Base-by-base conservation (phyloP, 2,797 vertebrate species). In the Dendrocincla tyrannina region DNA sequence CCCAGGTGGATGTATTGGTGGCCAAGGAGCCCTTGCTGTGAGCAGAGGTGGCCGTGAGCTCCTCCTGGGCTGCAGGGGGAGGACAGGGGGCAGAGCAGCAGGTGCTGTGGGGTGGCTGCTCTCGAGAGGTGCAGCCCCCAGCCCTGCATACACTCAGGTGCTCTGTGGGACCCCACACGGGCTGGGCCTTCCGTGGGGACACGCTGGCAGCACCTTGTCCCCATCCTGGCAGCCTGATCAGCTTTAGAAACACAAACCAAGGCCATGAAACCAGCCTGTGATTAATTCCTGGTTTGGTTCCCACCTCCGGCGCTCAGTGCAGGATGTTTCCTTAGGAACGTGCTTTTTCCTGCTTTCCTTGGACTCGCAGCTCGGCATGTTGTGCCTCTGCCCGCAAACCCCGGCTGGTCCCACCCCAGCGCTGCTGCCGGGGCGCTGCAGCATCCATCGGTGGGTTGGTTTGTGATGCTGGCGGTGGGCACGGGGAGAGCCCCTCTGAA, bases 311-410 rank as follows among this genome's bases (percentile, higher is more conserved):
- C 84, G 72, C 85, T 89, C 3, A 10, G 1, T 46, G 89, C 69
- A 11, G 58, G 39, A 42, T 18, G 91, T 93, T 95, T 95, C 93
- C 94, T 86, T 94, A 95, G 96, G 95, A 95, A 95, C 62, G 1
- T 39, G 94, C 25, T 77, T 52, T 67, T 66, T 2, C 82, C 68
- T 49, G 59, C 85, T 69, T 59, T 59, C 22, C 85, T 42, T 73
- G 89, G 82, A 12, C 82, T 22, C 1, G 2, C 78, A 28, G 85
- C 85, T 11, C 32, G 67, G 68, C 81, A 10, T 30, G 58, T 17
- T n/a, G 91, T 33, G 14, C 62, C 58, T 32, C n/a, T 55, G 91
- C 78, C 87, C 23, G 87, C 64, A 13, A 1, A 16, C 50, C 72
- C 80, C 93, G 47, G 93, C 93, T 42, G 93, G 15, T 60, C 60